Evolutionary conservation across 1,140 invertebrate genomes (phyloP).

Genomic region (Melipona quadrifasciata): DNA sequence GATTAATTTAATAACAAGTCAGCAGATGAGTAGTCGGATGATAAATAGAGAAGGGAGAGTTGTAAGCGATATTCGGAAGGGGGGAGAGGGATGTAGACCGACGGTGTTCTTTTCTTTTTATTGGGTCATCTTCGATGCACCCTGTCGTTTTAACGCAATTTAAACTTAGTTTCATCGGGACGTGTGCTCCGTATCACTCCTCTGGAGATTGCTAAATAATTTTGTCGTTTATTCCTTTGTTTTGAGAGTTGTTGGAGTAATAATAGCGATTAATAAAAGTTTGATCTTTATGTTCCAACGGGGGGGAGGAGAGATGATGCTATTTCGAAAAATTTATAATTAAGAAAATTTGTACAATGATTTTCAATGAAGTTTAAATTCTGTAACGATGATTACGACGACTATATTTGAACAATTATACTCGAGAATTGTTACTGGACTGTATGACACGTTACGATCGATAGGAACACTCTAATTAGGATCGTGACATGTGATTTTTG

Average conservation of each 20-base stretch:
- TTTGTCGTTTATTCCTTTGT: not conserved
- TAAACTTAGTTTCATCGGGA: not conserved
- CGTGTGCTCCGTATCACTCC: not conserved
- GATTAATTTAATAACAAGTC: constrained; percentile 83
- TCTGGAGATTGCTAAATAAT: not conserved
- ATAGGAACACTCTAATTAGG: not conserved
- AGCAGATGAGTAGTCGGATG: constrained; percentile 76
- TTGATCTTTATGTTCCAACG: too few species aligned
- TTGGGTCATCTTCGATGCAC: not conserved
- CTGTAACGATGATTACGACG: too few species aligned
- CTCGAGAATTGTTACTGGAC: not conserved
- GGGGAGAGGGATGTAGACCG: not conserved
- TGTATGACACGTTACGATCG: not conserved
- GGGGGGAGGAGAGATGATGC: too few species aligned
- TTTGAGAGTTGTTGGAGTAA: not conserved
- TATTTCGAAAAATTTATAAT: too few species aligned
- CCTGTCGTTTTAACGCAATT: not conserved
- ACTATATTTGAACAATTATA: too few species aligned
- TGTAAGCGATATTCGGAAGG: constrained; percentile 51
- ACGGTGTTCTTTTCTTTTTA: not conserved
- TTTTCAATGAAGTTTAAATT: too few species aligned
- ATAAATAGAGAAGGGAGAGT: constrained; percentile 76
- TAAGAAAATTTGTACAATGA: too few species aligned
- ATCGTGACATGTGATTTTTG: not conserved
- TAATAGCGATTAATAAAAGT: too few species aligned